Conservation (phyloP, 2,888 invertebrate genomes). For the Perdita meconis region DNA sequence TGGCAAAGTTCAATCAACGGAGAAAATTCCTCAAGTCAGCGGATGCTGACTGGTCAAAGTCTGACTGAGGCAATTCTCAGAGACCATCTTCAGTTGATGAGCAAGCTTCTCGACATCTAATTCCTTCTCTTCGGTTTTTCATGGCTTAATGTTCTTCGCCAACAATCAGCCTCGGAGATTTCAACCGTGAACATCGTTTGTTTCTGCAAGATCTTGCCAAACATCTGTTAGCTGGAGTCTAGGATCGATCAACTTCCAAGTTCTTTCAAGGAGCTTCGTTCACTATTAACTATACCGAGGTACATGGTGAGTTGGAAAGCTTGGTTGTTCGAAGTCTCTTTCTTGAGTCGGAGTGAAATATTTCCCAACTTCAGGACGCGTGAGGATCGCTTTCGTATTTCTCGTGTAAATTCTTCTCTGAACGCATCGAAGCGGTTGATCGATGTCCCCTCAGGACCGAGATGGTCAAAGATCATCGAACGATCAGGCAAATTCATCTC, state of each 20-base stretch:
- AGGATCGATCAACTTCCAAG: not conserved
- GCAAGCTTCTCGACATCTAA: constrained; percentile 27
- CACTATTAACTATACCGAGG: not conserved
- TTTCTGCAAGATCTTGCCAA: constrained; percentile 22
- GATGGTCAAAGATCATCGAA: constrained; percentile 13
- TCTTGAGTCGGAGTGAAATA: not conserved
- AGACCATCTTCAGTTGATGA: constrained; percentile 36
- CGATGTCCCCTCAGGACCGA: not conserved
- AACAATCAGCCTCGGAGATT: constrained; percentile 17
- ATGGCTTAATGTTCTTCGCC: constrained; percentile 9
- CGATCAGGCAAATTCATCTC: constrained; percentile 46
- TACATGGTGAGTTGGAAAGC: not conserved
- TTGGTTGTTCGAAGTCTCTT: not conserved
- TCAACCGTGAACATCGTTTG: constrained; percentile 5
- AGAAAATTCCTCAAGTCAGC: not conserved
- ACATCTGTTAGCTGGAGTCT: constrained; percentile 51
- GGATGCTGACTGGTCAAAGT: not conserved
- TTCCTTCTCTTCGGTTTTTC: constrained; percentile 5
- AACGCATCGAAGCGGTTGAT: not conserved
- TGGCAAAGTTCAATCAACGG: constrained; percentile 5
- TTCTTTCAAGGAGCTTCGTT: not conserved
- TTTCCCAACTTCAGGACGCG: not conserved
- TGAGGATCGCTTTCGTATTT: not conserved
- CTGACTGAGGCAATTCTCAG: not conserved
- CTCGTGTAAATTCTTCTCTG: constrained; percentile 20